These are phyloP conservation scores for Leptonema lineaticorne DNA, from an alignment of 1,140 invertebrate species.

Conservation along the genomic window DNA sequence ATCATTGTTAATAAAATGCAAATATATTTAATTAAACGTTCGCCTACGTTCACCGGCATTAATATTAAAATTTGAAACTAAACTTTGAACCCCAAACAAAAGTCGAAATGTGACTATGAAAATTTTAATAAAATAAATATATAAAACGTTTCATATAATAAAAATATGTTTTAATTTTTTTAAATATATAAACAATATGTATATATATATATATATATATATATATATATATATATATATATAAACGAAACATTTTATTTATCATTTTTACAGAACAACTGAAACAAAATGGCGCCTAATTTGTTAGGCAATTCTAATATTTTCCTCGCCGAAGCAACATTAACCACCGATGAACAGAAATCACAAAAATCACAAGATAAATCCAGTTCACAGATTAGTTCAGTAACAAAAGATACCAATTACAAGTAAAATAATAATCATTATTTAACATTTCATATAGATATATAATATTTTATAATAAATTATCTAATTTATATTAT, in stretches of 20 bases:
- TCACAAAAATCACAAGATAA: conserved; percentile 34
- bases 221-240: not conserved
- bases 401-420: conserved; percentile 33
- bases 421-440: conserved; percentile 45
- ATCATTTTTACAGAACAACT: conserved; percentile 24
- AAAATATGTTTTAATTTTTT: too few relatives aligned
- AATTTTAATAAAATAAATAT: too few relatives aligned
- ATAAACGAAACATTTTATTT: conserved; percentile 1
- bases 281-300: conserved; percentile 45
- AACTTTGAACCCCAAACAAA: too few relatives aligned
- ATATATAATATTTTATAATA: not conserved
- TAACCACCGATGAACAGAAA: conserved; percentile 44
- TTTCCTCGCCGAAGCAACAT: conserved; percentile 46
- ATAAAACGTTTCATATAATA: too few relatives aligned
- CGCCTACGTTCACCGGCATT: too few relatives aligned
- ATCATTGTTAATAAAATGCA: too few relatives aligned
- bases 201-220: not conserved
- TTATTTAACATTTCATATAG: conserved; percentile 17
- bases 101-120: too few relatives aligned
- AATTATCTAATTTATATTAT: not conserved
- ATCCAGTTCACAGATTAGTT: conserved; percentile 27
- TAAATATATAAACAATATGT: not conserved
- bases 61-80: too few relatives aligned
- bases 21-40: too few relatives aligned
- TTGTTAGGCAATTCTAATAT: conserved; percentile 44